A percentile compares a stretch with the other conserved stretches of the same genome.
Evolutionary conservation across 2,888 invertebrate genomes (phyloP).

Genomic region (Chymomyza caudatula): DNA sequence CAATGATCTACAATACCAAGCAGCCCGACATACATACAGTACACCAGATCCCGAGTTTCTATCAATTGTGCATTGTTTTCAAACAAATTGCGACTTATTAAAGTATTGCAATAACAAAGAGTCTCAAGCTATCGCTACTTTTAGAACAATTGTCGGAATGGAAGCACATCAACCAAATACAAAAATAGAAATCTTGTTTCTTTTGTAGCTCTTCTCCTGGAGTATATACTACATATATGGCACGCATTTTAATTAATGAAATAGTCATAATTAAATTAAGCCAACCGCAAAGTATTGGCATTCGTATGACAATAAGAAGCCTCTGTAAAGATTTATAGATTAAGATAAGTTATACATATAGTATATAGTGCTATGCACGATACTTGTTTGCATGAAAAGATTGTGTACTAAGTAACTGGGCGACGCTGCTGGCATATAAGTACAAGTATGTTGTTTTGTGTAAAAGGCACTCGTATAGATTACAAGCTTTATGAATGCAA

Average conservation of each 20-base stretch:
- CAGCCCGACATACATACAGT: no score
- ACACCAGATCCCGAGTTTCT: not conserved
- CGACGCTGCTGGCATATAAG: no score
- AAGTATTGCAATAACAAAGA: constrained; percentile 26
- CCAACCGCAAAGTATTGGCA: constrained; percentile 11
- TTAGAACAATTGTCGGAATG: constrained; percentile 12
- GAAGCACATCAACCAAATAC: no score
- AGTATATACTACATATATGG: constrained; percentile 14
- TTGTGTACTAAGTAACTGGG: not conserved
- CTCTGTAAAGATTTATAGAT: no score
- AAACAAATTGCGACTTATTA: constrained; percentile 32
- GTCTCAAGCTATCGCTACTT: constrained; percentile 21
- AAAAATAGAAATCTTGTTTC: constrained; percentile 5
- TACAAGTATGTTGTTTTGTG: no score
- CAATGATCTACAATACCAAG: not conserved
- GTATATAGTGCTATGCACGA: not conserved
- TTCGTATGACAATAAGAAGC: not conserved
- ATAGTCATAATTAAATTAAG: constrained; percentile 64
- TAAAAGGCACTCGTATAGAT: no score
- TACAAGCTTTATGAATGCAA: not conserved
- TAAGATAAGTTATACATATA: no score
- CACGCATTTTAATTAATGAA: constrained; percentile 60
- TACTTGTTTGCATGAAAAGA: not conserved
- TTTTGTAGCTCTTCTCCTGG: constrained; percentile 2
- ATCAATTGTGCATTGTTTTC: not conserved